Conservation (phyloP, 2,797 vertebrate species). For the Eulemur coronatus region DNA sequence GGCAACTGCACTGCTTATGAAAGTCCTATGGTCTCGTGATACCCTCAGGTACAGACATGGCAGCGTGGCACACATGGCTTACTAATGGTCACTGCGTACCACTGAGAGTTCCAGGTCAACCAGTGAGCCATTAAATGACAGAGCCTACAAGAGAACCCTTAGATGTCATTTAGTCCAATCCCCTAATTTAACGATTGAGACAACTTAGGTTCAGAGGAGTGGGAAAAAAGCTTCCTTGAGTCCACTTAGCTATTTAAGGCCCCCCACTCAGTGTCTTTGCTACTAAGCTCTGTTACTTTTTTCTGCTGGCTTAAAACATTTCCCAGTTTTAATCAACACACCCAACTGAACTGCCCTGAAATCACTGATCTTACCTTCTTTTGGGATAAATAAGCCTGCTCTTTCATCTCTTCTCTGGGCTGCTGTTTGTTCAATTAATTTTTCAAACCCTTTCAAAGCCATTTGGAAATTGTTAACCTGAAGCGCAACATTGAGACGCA, state of each 20-base stretch:
- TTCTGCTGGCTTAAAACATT: not conserved
- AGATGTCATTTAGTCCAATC: not conserved
- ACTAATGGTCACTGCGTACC: not conserved
- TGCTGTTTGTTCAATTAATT: slow-evolving; percentile 73
- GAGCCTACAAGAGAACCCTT: not conserved
- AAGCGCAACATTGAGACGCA: fast-evolving
- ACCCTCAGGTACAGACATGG: not conserved
- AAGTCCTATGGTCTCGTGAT: not conserved
- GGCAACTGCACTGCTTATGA: not conserved
- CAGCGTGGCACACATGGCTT: not conserved
- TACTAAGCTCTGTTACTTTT: not conserved
- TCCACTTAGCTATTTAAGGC: not conserved
- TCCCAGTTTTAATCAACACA: not conserved
- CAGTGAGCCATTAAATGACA: not conserved
- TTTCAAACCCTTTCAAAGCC: slow-evolving; percentile 76
- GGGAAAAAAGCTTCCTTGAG: not conserved
- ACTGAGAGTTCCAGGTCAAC: not conserved
- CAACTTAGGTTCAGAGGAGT: not conserved
- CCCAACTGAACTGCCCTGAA: not conserved
- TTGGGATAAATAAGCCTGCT: slow-evolving; percentile 69
- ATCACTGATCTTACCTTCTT: slow-evolving; percentile 77
- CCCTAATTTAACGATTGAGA: not conserved
- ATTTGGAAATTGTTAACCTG: slow-evolving; percentile 72
- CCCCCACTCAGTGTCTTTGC: not conserved
- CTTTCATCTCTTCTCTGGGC: slow-evolving; percentile 79